A percentile compares a stretch with the other conserved stretches of the same genome.
These are phyloP conservation scores for Nothura maculosa DNA, from an alignment of 2,797 vertebrate genomes.

Conservation along the genomic window DNA sequence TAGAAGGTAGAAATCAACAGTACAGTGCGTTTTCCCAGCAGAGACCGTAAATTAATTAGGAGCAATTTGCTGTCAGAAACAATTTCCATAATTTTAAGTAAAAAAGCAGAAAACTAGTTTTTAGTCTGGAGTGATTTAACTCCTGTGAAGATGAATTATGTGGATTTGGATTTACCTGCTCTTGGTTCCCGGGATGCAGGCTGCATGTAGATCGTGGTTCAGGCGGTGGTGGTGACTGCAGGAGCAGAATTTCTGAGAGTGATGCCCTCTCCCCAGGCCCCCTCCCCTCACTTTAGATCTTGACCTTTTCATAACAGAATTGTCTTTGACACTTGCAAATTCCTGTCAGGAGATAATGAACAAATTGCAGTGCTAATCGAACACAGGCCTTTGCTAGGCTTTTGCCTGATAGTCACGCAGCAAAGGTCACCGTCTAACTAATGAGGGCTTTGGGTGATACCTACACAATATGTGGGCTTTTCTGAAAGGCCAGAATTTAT, in stretches of 20 bases:
- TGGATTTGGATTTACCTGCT: slow-evolving; percentile 66
- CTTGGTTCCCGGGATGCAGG: slow-evolving; percentile 38
- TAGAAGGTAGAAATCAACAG: slow-evolving; percentile 84
- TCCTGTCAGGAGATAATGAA: slow-evolving; percentile 82
- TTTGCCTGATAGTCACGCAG: slow-evolving; percentile 77
- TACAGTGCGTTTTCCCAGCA: slow-evolving; percentile 83
- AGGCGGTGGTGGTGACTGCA: slow-evolving; percentile 34
- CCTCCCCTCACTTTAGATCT: slow-evolving; percentile 43
- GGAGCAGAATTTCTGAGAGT: slow-evolving; percentile 68
- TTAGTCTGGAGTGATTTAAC: slow-evolving; percentile 81
- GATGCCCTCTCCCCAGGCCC: slow-evolving; percentile 37
- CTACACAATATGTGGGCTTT: slow-evolving; percentile 72
- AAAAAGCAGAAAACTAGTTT: slow-evolving; percentile 79
- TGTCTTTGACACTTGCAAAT: slow-evolving; percentile 80
- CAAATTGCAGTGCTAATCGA: slow-evolving; percentile 83
- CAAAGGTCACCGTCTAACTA: slow-evolving; percentile 82
- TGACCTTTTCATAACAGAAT: slow-evolving; percentile 81
- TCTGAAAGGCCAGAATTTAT: slow-evolving; percentile 80
- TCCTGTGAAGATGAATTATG: slow-evolving; percentile 79
- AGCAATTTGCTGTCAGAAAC: slow-evolving; percentile 86
- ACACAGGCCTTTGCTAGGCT: slow-evolving; percentile 70
- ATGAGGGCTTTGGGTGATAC: slow-evolving; percentile 80
- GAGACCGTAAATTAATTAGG: slow-evolving; percentile 86
- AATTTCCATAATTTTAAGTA: slow-evolving; percentile 85
- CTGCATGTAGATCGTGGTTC: background rate